Conservation (phyloP, 2,113 vertebrate species). For the Sinocyclocheilus rhinocerous region DNA sequence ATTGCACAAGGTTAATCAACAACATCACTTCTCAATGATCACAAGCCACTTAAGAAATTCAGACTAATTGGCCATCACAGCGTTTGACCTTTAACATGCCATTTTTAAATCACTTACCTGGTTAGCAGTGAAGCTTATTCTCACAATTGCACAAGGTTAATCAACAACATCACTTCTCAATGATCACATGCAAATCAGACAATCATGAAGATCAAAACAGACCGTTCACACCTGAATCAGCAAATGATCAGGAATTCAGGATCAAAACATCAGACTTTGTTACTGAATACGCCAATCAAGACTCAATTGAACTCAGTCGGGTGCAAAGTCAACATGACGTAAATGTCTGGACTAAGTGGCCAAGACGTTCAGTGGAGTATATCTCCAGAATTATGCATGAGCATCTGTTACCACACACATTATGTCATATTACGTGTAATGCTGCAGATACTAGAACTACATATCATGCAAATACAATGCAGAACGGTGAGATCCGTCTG, state of each 20-base stretch:
- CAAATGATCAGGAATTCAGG: background rate
- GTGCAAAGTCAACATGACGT: background rate
- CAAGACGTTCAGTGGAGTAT: background rate
- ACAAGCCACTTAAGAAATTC: background rate
- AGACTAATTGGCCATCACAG: slow-evolving; percentile 1
- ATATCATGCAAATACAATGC: background rate
- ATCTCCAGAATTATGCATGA: slow-evolving; percentile 29
- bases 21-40: background rate
- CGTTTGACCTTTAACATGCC: slow-evolving; percentile 15
- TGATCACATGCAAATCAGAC: background rate
- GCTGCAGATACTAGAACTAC: background rate
- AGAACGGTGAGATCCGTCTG: background rate
- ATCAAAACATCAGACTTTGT: background rate
- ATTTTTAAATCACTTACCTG: background rate
- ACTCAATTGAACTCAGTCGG: background rate
- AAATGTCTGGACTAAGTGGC: background rate
- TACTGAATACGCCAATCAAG: background rate
- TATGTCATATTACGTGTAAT: background rate
- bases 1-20: background rate
- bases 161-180: background rate
- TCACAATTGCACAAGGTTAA: background rate
- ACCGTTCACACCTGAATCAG: background rate
- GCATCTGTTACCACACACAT: slow-evolving; percentile 29
- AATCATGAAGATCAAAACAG: background rate
- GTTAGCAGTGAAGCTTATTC: background rate